Base-by-base conservation (phyloP, 2,888 invertebrate species). In the Melanostoma mellinum region DNA sequence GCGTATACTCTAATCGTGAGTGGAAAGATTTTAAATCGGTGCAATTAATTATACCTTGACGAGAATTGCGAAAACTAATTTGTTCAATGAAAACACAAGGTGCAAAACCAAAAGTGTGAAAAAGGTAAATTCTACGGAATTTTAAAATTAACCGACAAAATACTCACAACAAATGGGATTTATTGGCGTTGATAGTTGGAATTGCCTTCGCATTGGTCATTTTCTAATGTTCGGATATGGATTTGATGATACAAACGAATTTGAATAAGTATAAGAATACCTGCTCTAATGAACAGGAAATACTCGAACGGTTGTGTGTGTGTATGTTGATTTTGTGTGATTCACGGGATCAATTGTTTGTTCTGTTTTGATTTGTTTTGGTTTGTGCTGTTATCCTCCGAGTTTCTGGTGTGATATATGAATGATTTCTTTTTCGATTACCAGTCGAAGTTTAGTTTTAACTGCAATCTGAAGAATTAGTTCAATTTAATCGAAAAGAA, bases 131-230 rank as follows among this genome's bases (percentile, higher is more conserved):
- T 60, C 42, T 38, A 33, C 32, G 72, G 72, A 81, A 76, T 68
- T 56, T 61, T 44, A 69, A 60, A 36, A 76, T 53, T 53, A 6
- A 50, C 50, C 72, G 77, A 77, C 81, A 72, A 77, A 81, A 72
- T 72, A 67, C 67, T 81, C 77, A 77, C 72, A 77, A 67, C 81
- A 72, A 20, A 50, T 77, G 32, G 71, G 55, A 81, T 81, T 77
- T 76, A 81, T 81, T 72, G 76, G 48, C 68, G 69, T 50, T 71
- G 20, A 20, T 65, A 65, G 71, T 61, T 74, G 61, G 65, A 68
- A 56, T 48, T 60, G 65, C 67, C 4, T 63, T 71, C 30, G 42
- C 53, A 56, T 65, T 69, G n/a, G 50, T 65, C 38, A 30, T 20
- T 53, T 33, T 33, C 9, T 8, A 33, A 5, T 44, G 4, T 50